These are phyloP conservation scores for Tachysurus fulvidraco DNA, from an alignment of 2,113 vertebrate species.

Conservation along the genomic window DNA sequence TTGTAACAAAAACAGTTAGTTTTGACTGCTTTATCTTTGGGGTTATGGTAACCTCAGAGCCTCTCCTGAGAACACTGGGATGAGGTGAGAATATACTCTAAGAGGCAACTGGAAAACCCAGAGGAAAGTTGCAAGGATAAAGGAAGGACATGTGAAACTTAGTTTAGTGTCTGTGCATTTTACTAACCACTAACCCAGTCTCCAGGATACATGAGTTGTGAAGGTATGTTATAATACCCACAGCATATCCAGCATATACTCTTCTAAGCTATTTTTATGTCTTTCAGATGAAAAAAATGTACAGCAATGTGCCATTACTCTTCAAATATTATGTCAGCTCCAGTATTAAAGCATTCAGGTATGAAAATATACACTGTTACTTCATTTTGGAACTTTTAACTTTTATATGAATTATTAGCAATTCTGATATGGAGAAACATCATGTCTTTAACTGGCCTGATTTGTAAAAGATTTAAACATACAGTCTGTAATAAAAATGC, in stretches of 20 bases:
- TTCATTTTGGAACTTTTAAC: not conserved
- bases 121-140: not conserved
- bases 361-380: not conserved
- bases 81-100: not conserved
- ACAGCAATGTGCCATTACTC: conserved; percentile 57
- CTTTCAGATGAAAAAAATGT: conserved; percentile 71
- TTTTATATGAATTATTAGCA: not conserved
- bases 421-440: not conserved
- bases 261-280: conserved; percentile 5
- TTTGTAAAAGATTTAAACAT: too few species aligned
- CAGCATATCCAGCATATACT: not conserved
- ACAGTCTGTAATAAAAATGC: not conserved
- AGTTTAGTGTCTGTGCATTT: too few species aligned
- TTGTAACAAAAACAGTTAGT: not conserved
- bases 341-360: conserved; percentile 75
- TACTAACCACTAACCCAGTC: not conserved
- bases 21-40: not conserved
- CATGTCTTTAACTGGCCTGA: not conserved
- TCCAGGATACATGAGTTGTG: not conserved
- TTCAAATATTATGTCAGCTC: conserved; percentile 60
- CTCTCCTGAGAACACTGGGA: not conserved
- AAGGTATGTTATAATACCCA: not conserved
- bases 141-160: not conserved
- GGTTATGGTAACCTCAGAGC: not conserved
- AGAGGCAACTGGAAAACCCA: not conserved